Percentiles rank a stretch among this genome's conserved stretches.
Evolutionary conservation across 35 echinoderm and acorn worm genomes (phyloP).

Genomic region (Acanthaster planci): DNA sequence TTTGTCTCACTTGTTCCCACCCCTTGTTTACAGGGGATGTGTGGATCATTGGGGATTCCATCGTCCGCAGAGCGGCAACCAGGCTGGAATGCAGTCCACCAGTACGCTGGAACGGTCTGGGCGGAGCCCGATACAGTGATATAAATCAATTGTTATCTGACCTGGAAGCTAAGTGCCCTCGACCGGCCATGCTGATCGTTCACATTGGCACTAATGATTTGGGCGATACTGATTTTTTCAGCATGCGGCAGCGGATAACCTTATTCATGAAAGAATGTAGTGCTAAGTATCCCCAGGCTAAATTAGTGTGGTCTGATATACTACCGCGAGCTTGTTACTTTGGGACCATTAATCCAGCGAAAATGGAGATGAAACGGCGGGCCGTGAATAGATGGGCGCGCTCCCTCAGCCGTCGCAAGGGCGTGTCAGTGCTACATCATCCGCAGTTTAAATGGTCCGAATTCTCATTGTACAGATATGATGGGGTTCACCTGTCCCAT

Average conservation of each 20-base stretch:
- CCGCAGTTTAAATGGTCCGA: neutral
- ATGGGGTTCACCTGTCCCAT: neutral
- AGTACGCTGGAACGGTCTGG: neutral
- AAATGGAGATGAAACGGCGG: neutral
- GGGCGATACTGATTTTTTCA: neutral
- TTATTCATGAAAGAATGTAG: neutral
- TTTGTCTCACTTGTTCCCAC: too few relatives aligned
- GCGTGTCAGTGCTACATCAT: neutral
- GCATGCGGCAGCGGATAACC: neutral
- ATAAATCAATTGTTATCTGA: neutral
- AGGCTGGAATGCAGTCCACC: neutral
- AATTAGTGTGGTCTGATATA: neutral
- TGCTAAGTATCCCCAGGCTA: neutral
- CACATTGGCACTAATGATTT: neutral
- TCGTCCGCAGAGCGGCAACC: neutral
- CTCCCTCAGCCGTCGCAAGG: neutral
- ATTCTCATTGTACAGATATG: neutral
- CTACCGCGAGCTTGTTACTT: neutral
- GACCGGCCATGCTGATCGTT: neutral
- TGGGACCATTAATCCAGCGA: neutral
- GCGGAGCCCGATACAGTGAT: neutral
- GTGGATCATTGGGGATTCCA: slow-evolving; percentile 26
- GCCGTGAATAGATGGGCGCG: neutral
- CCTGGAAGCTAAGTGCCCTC: neutral
- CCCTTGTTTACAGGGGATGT: neutral